Conservation (phyloP, 2,797 vertebrate species). For the Hypotaenidia philippensis region DNA sequence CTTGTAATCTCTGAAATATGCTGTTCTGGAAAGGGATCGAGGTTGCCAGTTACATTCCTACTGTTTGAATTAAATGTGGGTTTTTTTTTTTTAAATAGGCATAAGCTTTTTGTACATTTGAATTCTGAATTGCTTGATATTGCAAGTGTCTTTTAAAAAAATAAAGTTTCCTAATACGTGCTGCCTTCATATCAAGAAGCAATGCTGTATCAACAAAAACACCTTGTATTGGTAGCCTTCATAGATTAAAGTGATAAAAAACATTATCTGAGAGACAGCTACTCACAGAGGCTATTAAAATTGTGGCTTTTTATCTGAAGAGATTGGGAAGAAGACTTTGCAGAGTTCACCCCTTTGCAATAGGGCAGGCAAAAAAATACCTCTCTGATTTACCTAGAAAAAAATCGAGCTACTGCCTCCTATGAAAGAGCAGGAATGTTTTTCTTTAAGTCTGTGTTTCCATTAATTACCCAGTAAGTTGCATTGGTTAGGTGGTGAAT, state of each 20-base stretch:
- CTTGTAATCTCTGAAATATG: not conserved
- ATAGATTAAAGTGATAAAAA: not conserved
- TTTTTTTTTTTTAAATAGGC: not conserved
- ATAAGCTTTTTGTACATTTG: not conserved
- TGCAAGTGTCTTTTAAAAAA: not conserved
- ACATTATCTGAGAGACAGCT: not conserved
- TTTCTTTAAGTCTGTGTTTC: not conserved
- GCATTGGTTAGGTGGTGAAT: conserved; percentile 30
- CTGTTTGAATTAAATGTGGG: not conserved
- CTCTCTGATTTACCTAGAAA: not conserved
- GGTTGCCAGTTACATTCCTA: not conserved
- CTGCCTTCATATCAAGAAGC: not conserved
- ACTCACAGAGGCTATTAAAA: conserved; percentile 7
- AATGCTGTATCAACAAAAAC: not conserved
- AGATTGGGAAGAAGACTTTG: not conserved
- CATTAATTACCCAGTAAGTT: conserved; percentile 47
- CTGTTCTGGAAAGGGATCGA: not conserved
- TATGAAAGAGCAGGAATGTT: not conserved
- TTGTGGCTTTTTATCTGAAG: not conserved
- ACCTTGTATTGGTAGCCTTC: not conserved
- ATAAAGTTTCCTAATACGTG: not conserved
- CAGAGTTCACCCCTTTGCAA: not conserved
- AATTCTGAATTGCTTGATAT: not conserved
- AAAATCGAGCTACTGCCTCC: not conserved
- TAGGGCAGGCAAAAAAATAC: not conserved